Conservation (phyloP, 1,140 invertebrate genomes). For the Sarcophaga peregrina region DNA sequence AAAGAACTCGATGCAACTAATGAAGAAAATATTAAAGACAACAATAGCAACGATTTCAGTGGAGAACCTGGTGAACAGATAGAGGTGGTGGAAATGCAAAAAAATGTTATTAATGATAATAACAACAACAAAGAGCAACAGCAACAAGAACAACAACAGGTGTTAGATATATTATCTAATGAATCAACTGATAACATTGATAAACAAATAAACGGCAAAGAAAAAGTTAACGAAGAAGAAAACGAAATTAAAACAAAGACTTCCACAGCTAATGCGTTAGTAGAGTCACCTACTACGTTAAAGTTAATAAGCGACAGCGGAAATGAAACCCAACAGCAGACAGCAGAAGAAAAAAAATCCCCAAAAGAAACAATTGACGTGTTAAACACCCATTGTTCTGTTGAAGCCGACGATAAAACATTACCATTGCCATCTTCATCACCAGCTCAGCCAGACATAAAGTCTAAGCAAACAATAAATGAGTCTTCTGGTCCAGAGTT, state of each 20-base stretch:
- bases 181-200: background rate
- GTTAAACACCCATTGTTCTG: background rate
- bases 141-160: conserved; percentile 18
- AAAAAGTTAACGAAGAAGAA: background rate
- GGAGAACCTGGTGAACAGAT: background rate
- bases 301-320: background rate
- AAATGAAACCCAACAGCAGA: background rate
- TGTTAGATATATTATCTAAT: background rate
- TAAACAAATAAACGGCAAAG: background rate
- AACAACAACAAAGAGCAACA: background rate
- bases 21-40: conserved; percentile 1
- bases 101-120: conserved; percentile 24
- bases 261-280: background rate
- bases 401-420: background rate
- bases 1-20: conserved; percentile 39
- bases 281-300: background rate
- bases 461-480: conserved; percentile 19
- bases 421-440: background rate
- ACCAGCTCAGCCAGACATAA: background rate
- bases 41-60: conserved; percentile 7
- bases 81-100: background rate
- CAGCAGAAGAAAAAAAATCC: background rate
- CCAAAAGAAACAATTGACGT: background rate
- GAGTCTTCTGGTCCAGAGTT: background rate
- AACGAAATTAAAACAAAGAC: background rate